A percentile compares a stretch with the other conserved stretches of the same genome.
Evolutionary conservation across 2,888 invertebrate species (phyloP).

Genomic region (Tetramorium bicarinatum): DNA sequence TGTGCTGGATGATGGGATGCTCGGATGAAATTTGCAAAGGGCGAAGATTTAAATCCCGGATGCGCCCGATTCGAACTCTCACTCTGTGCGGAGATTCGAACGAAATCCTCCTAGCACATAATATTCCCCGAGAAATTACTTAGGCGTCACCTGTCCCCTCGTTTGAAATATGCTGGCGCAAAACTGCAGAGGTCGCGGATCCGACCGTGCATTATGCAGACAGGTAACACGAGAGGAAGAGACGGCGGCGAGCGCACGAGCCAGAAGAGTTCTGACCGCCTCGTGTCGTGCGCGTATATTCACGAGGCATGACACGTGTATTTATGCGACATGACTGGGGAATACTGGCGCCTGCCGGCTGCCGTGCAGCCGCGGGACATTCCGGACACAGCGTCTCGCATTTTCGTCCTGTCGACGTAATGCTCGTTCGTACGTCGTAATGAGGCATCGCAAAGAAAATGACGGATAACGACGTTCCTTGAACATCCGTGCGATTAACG

Average conservation of each 20-base stretch:
- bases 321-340: conserved; percentile 73
- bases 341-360: conserved; percentile 68
- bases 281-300: conserved; percentile 46
- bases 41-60: conserved; percentile 24
- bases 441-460: conserved; percentile 47
- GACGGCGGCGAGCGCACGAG: conserved; percentile 17
- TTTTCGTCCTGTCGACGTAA: conserved; percentile 64
- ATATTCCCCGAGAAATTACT: conserved; percentile 54
- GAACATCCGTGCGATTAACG: neutral
- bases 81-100: neutral
- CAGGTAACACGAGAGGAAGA: conserved; percentile 51
- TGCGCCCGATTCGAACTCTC: neutral
- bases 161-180: conserved; percentile 49
- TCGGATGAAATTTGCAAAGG: conserved; percentile 22
- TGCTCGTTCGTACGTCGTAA: conserved; percentile 62
- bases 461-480: neutral
- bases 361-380: conserved; percentile 62
- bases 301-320: conserved; percentile 68
- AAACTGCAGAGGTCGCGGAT: conserved; percentile 59
- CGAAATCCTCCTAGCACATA: conserved; percentile 20
- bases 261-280: conserved; percentile 36
- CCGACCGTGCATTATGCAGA: conserved; percentile 60
- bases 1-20: neutral
- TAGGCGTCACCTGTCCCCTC: conserved; percentile 53
- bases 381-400: conserved; percentile 51